These are phyloP conservation scores for Hoplias malabaricus DNA, from an alignment of 2,113 vertebrate genomes.

Conservation along the genomic window DNA sequence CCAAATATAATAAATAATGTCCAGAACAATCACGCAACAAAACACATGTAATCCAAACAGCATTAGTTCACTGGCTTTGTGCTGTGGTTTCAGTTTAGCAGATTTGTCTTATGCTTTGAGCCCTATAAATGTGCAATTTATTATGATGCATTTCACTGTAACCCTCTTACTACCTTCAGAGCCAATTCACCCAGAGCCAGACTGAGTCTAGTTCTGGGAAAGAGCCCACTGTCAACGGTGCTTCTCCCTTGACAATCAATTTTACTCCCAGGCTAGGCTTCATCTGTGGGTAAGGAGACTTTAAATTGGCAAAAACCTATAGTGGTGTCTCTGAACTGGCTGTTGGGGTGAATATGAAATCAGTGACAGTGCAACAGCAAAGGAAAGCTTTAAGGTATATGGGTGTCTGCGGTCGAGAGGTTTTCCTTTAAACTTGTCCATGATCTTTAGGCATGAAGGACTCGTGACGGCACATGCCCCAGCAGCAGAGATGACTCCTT, in stretches of 20 bases:
- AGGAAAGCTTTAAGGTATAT: constrained; percentile 64
- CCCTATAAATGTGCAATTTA: constrained; percentile 38
- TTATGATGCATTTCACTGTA: background rate
- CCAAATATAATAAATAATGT: constrained; percentile 32
- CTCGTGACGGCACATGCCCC: background rate
- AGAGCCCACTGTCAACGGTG: background rate
- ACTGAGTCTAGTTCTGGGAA: background rate
- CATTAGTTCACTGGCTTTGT: constrained; percentile 15
- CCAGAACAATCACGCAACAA: constrained; percentile 1
- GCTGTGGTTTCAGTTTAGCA: constrained; percentile 11
- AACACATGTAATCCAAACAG: background rate
- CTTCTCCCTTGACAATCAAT: background rate
- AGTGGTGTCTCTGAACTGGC: background rate
- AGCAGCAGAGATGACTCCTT: constrained; percentile 33
- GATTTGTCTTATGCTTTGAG: constrained; percentile 31
- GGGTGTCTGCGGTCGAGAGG: constrained; percentile 52
- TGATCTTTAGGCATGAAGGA: constrained; percentile 47
- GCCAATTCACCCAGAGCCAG: background rate
- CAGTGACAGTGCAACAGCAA: constrained; percentile 30
- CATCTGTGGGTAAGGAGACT: background rate
- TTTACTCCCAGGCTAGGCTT: background rate
- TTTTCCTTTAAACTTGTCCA: constrained; percentile 52
- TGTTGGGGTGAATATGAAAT: background rate
- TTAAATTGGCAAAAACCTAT: background rate
- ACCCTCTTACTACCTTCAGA: background rate